These are phyloP conservation scores for Tiphia femorata DNA, from an alignment of 2,888 invertebrate genomes.

Conservation along the genomic window DNA sequence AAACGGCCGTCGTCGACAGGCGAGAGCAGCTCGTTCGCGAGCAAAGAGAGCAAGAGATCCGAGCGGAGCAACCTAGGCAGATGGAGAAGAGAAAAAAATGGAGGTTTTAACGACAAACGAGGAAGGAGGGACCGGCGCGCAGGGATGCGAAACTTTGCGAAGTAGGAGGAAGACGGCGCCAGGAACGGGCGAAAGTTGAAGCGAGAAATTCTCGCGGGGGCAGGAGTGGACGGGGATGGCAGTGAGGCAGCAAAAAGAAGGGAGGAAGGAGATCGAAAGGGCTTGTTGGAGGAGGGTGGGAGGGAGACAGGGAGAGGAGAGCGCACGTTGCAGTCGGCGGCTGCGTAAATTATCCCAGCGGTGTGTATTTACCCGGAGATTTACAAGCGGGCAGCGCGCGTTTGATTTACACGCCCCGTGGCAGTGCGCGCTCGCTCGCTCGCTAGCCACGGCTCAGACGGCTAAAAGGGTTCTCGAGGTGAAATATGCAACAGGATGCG, in stretches of 20 bases:
- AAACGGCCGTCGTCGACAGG: too few species aligned
- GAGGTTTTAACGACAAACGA: neutral
- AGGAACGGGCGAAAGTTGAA: neutral
- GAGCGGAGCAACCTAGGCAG: neutral
- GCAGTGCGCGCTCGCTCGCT: constrained; percentile 37
- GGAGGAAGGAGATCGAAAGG: neutral
- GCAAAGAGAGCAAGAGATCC: neutral
- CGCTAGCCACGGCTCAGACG: constrained; percentile 44
- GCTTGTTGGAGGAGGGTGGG: constrained; percentile 3
- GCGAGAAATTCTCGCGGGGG: too few species aligned
- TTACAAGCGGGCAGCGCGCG: constrained; percentile 64
- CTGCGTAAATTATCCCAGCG: constrained; percentile 67
- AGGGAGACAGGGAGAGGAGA: neutral
- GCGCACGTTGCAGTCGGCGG: constrained; percentile 35
- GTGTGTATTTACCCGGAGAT: constrained; percentile 68
- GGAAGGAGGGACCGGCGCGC: neutral
- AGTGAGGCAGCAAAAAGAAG: neutral
- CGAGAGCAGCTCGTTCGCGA: too few species aligned
- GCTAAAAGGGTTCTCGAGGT: constrained; percentile 56
- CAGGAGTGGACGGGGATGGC: neutral
- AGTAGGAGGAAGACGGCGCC: neutral
- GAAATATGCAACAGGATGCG: constrained; percentile 62
- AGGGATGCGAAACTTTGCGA: neutral
- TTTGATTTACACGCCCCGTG: constrained; percentile 66
- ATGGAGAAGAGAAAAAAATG: neutral